Evolutionary conservation across 2,888 invertebrate species (phyloP).

Genomic region (Venustoraphidia nigricollis): DNA sequence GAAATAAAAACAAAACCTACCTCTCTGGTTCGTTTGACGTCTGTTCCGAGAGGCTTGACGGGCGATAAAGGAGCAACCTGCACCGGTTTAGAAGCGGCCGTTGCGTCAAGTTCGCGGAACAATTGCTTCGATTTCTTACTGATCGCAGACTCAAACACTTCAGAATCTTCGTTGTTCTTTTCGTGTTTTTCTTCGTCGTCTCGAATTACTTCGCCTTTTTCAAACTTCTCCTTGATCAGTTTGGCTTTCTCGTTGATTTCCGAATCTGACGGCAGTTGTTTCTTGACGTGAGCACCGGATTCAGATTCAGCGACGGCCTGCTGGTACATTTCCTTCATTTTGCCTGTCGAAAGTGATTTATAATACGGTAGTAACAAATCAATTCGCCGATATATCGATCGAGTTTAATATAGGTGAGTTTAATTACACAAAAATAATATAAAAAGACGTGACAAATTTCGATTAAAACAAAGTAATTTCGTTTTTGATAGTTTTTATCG

Average conservation of each 20-base stretch:
- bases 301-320: slow-evolving; percentile 75
- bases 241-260: slow-evolving; percentile 40
- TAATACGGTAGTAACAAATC: no score
- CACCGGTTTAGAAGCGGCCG: slow-evolving; percentile 46
- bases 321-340: slow-evolving; percentile 84
- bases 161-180: slow-evolving; percentile 45
- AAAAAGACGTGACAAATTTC: no score
- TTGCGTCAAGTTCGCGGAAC: slow-evolving; percentile 73
- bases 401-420: no score
- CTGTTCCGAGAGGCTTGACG: slow-evolving; percentile 38
- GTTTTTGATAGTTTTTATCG: no score
- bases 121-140: slow-evolving; percentile 76
- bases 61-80: slow-evolving; percentile 40
- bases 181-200: slow-evolving; percentile 41
- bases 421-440: no score
- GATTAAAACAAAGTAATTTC: no score
- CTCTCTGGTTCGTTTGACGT: slow-evolving; percentile 39
- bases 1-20: slow-evolving; percentile 17
- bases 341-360: slow-evolving; percentile 23
- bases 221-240: slow-evolving; percentile 64
- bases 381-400: no score
- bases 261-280: slow-evolving; percentile 30
- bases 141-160: slow-evolving; percentile 67
- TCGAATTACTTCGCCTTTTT: slow-evolving; percentile 54
- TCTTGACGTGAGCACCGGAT: slow-evolving; percentile 33